phyloP scores from a whole-genome alignment of 1,140 invertebrate species.

The Bombus confusus region DNA sequence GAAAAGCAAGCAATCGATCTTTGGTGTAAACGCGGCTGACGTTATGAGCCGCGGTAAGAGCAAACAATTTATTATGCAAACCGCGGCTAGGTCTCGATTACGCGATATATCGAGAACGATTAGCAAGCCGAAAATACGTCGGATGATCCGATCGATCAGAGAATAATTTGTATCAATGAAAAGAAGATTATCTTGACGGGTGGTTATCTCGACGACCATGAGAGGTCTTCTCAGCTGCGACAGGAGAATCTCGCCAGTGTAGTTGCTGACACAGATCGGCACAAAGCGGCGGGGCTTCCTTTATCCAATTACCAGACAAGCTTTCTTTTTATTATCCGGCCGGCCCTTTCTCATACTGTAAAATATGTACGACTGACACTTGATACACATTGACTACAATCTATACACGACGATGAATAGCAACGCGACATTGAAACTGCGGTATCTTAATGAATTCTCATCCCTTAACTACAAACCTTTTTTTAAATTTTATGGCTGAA shows the following conservation, averaged over 20 bases:
- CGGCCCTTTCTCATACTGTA: conserved; percentile 10
- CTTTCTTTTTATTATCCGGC: conserved; percentile 66
- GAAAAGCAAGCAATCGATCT: conserved; percentile 11
- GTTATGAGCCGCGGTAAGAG: neutral
- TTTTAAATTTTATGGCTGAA: neutral
- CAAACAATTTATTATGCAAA: conserved; percentile 43
- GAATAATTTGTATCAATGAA: conserved; percentile 40
- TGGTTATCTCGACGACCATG: conserved; percentile 21
- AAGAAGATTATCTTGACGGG: conserved; percentile 23
- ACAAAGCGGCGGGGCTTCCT: conserved; percentile 69
- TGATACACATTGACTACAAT: neutral
- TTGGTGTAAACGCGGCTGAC: neutral
- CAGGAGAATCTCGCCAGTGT: conserved; percentile 32
- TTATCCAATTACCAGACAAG: conserved; percentile 76
- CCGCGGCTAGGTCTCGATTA: neutral
- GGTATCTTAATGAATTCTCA: neutral
- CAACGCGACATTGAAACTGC: neutral
- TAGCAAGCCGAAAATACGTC: neutral
- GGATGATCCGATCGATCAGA: neutral
- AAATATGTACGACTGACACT: conserved; percentile 43
- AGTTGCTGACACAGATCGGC: conserved; percentile 69
- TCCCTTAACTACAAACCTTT: neutral
- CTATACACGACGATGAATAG: neutral
- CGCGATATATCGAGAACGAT: neutral
- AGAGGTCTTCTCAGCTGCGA: conserved; percentile 45